Percentiles rank a stretch among this genome's conserved stretches.
Conservation (phyloP, 2,797 vertebrate genomes). For the Oophaga sylvatica region DNA sequence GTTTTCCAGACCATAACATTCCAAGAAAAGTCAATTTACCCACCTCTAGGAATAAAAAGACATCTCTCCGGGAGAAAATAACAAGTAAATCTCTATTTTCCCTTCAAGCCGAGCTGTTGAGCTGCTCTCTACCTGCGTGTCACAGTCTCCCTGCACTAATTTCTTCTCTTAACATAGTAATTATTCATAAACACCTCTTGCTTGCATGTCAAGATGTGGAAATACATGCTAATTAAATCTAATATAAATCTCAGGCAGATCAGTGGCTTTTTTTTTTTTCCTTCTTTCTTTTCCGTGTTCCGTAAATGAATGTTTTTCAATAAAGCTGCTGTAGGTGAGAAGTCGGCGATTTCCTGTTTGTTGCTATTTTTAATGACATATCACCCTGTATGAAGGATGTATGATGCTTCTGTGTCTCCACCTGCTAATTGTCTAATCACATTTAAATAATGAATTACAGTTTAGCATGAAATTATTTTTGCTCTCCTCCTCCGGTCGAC, state of each 20-base stretch:
- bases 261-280: constrained; percentile 11
- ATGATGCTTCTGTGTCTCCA: constrained; percentile 57
- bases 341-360: constrained; percentile 40
- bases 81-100: background rate
- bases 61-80: background rate
- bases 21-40: background rate
- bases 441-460: constrained; percentile 63
- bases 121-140: constrained; percentile 39
- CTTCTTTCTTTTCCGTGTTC: constrained; percentile 18
- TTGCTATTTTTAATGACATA: constrained; percentile 46
- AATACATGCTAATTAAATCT: constrained; percentile 63
- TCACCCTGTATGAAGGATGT: constrained; percentile 60
- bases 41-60: background rate
- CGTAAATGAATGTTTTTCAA: constrained; percentile 59
- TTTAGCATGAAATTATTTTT: constrained; percentile 53
- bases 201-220: constrained; percentile 64
- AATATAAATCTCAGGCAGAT: constrained; percentile 58
- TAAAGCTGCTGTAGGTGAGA: constrained; percentile 59
- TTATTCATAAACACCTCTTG: constrained; percentile 69
- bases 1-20: background rate
- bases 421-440: constrained; percentile 62
- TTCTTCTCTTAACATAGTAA: constrained; percentile 64
- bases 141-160: constrained; percentile 62
- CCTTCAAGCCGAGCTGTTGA: background rate
- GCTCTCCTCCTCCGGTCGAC: constrained; percentile 67